Percentiles rank a stretch among this genome's conserved stretches.
phyloP scores from a whole-genome alignment of 2,113 vertebrate species.

The Peromyscus californicus region DNA sequence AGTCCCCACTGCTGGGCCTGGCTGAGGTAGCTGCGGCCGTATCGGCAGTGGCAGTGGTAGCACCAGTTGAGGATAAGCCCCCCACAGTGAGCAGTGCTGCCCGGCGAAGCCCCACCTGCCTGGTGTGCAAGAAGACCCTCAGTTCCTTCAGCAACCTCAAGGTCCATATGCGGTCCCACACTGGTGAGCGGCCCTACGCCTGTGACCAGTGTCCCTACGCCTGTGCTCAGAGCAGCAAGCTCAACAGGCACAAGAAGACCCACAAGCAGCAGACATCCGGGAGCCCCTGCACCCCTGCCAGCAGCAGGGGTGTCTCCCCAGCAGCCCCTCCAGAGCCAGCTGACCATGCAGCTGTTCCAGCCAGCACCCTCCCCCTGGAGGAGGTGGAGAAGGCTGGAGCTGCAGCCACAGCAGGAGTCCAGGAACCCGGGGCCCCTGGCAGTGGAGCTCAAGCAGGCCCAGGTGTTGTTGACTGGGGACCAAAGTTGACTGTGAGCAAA shows the following conservation, averaged over 20 bases:
- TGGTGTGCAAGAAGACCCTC: slow-evolving; percentile 91
- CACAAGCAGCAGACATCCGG: slow-evolving; percentile 81
- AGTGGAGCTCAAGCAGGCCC: slow-evolving; percentile 73
- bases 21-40: slow-evolving; percentile 54
- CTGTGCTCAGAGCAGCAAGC: slow-evolving; percentile 93
- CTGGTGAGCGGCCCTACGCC: slow-evolving; percentile 90
- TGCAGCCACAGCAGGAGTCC: slow-evolving; percentile 4
- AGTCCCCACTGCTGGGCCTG: slow-evolving; percentile 65
- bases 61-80: not conserved
- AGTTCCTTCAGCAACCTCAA: slow-evolving; percentile 95
- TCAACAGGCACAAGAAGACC: slow-evolving; percentile 95
- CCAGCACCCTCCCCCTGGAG: not conserved
- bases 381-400: slow-evolving; percentile 46
- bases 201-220: slow-evolving; percentile 91
- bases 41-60: not conserved
- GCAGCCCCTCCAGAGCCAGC: slow-evolving; percentile 87
- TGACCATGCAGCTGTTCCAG: slow-evolving; percentile 80
- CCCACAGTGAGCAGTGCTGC: not conserved
- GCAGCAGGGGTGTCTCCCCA: slow-evolving; percentile 86
- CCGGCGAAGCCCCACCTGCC: slow-evolving; percentile 88
- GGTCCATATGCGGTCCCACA: slow-evolving; percentile 94
- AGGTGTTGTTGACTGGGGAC: not conserved
- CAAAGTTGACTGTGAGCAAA: not conserved
- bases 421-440: slow-evolving; percentile 76
- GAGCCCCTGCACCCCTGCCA: slow-evolving; percentile 73